phyloP scores from a whole-genome alignment of 2,113 vertebrate genomes.

The Pleuronectes platessa region DNA sequence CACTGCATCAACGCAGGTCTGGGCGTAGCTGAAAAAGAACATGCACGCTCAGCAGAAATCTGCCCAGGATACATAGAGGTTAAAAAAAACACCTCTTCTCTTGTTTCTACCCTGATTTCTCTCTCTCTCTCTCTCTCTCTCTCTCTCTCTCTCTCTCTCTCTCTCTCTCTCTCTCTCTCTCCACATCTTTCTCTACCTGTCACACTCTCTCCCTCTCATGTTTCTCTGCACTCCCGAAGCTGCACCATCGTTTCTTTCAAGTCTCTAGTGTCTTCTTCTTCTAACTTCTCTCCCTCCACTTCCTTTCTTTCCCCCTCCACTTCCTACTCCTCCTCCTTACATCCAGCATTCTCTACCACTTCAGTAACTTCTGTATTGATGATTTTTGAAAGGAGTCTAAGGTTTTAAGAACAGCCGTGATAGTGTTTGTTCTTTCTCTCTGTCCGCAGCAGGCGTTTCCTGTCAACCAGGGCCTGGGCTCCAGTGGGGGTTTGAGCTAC shows the following conservation, averaged over 20 bases:
- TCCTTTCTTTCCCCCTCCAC: conserved; percentile 19
- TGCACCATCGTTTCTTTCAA: conserved; percentile 21
- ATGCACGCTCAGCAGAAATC: conserved; percentile 50
- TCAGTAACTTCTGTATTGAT: too few relatives aligned
- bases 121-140: neutral
- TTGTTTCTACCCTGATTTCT: conserved; percentile 25
- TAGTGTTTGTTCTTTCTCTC: neutral
- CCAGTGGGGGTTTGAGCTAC: conserved; percentile 93
- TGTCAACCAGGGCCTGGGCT: conserved; percentile 92
- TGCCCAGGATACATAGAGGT: conserved; percentile 28
- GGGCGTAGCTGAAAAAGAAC: conserved; percentile 46
- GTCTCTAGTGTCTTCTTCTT: conserved; percentile 1
- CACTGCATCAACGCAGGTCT: conserved; percentile 43
- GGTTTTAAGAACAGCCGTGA: neutral
- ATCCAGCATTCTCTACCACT: conserved; percentile 7
- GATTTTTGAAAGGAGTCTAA: too few relatives aligned
- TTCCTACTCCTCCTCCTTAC: neutral
- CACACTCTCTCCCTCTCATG: conserved; percentile 2
- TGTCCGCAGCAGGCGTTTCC: conserved; percentile 92
- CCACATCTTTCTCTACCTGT: conserved; percentile 2
- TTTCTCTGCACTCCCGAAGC: conserved; percentile 25
- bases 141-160: neutral
- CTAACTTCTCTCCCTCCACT: neutral
- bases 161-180: neutral
- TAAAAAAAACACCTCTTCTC: conserved; percentile 26